Evolutionary conservation across 2,113 vertebrate species (phyloP), one percentile per base, ranked within the genome.

Genomic region (Oostethus manadensis): DNA sequence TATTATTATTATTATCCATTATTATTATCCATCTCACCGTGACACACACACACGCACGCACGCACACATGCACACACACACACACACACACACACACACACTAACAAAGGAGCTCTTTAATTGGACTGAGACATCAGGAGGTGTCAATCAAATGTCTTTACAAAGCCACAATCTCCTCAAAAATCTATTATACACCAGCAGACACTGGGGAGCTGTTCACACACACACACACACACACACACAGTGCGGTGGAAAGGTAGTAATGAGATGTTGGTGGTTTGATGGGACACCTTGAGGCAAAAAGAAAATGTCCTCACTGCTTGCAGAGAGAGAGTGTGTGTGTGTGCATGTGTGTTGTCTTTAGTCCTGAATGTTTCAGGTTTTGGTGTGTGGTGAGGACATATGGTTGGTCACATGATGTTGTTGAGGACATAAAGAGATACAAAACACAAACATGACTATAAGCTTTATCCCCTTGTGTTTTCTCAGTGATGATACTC

Each of bases 141-240:
- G 61, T 81, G 81, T 84, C 81, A 86, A 80, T 86, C 84, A 86
- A 86, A 82, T 10, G 58, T 80, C 81, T 85, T 78, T 83, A 77
- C 65, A 80, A 83, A 85, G 63, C 71, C 59, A 74, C 78, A 85
- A 69, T 80, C 77, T 85, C 77, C 64, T 80, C 70, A 81, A 75
- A 82, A 83, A 78, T 77, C 84, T 75, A 78, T 86, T 86, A 84
- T 80, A 80, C 70, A 74, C 62, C 75, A 80, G 71, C 58, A 64
- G 68, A 54, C 81, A 75, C 74, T 20, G 38, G 68, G 78, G 77
- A 58, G 73, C 46, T 1, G 0, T 49, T 64, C 2, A 49, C 65
- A 60, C 65, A 46, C 60, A 59, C 58, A 58, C 64, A 33, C 58
- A 43, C 60, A 56, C 63, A 66, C 62, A 51, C 60, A 64, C 51